Conservation (phyloP, 37 sponge, comb jelly and placozoan genomes). For the Amphimedon queenslandica region DNA sequence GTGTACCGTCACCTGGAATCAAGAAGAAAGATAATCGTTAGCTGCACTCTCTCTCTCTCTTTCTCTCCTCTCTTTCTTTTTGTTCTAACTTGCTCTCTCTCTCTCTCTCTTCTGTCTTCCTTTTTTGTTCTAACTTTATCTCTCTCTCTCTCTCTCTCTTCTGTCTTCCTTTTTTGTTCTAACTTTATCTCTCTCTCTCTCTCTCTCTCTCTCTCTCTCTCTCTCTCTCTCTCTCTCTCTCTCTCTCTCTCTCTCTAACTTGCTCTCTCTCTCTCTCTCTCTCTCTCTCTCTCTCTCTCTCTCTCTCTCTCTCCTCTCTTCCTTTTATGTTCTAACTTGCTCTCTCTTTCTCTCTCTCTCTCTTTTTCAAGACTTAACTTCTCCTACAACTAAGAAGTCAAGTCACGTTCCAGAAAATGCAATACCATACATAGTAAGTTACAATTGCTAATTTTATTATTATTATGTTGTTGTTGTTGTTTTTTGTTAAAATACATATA, state of each 20-base stretch:
- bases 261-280: constrained; percentile 46
- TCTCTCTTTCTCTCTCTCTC: too few relatives aligned
- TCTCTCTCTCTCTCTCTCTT: background rate
- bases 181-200: too few relatives aligned
- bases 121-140: too few relatives aligned
- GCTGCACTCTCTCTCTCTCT: background rate
- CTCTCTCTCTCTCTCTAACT: too few relatives aligned
- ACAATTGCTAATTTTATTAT: background rate
- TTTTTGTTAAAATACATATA: too few relatives aligned
- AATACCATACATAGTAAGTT: background rate
- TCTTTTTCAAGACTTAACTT: background rate
- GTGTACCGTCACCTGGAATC: background rate
- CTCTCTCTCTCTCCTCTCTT: too few relatives aligned
- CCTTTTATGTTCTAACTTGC: too few relatives aligned
- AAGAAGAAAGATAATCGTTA: background rate
- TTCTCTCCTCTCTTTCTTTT: background rate
- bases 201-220: too few relatives aligned
- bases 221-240: too few relatives aligned
- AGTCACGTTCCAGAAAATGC: background rate
- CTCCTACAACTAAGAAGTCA: background rate
- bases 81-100: too few relatives aligned
- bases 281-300: background rate
- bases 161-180: background rate
- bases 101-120: too few relatives aligned
- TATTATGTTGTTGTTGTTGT: too few relatives aligned